Base-by-base conservation (phyloP, 2,888 invertebrate species). In the Galerucella calmariensis region DNA sequence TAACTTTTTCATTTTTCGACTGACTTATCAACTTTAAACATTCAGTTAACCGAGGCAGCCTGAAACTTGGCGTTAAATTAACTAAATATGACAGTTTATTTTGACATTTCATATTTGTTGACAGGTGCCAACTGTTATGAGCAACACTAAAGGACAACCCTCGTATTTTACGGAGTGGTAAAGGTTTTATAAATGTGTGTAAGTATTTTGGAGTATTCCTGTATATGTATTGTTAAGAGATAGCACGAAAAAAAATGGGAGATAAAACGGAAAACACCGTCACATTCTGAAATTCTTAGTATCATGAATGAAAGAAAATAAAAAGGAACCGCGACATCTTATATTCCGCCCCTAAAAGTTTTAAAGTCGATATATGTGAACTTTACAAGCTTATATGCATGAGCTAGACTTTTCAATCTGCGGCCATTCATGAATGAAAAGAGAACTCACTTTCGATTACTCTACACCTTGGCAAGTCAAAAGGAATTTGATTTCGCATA, bases 401-500 rank as follows among this genome's bases (percentile, higher is more conserved):
- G 72, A 72, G 63, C 44, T 62, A 61, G 20, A 61, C 27, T 8
- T 71, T 68, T 59, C 68, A 68, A 69, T 69, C 67, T 66, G 58
- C 20, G 66, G 58, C 74, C 73, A 77, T 76, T 77, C 81, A 80
- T 83, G 82, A 82, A 82, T 82, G 81, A 65, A 65, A 72, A 46
- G 59, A 44, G 72, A 66, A 63, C 65, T 82, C 80, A 80, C 82
- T 82, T 82, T 81, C 81, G 80, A 80, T 81, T 81, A 41, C 62
- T 62, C 35, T 65, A 65, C 63, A 65, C 63, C 63, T 65, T 16
- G 46, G 62, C 41, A 41, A 62, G n/a, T 62, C 62, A 65, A 65
- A 65, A 65, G 79, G 78, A 77, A 81, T 83, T 82, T 81, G 81
- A 82, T 82, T 81, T 82, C 81, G 81, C 81, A 82, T 81, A 82